phyloP scores from a whole-genome alignment of 2,113 vertebrate genomes.

The rabbit (Oryctolagus cuniculus) region DNA sequence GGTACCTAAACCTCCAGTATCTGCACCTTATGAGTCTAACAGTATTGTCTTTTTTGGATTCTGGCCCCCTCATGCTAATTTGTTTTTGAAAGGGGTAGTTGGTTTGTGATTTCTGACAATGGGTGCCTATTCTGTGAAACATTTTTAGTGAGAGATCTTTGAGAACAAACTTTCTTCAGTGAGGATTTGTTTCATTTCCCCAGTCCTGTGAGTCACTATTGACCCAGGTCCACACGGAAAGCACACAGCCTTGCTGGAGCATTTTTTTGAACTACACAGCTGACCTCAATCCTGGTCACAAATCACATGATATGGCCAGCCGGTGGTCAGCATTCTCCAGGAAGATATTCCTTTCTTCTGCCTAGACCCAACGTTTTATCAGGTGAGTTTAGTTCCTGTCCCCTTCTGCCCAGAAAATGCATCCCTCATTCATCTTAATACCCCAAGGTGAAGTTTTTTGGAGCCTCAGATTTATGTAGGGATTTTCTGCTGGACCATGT shows the following conservation, averaged over 20 bases:
- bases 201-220: not conserved
- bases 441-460: not conserved
- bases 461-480: not conserved
- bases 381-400: not conserved
- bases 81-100: not conserved
- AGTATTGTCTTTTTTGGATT: not conserved
- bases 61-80: not conserved
- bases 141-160: not conserved
- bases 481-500: not conserved
- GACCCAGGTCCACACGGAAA: not conserved
- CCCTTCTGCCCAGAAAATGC: not conserved
- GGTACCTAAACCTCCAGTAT: not conserved
- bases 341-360: not conserved
- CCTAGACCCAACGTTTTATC: not conserved
- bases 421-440: not conserved
- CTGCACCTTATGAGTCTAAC: not conserved
- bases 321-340: not conserved
- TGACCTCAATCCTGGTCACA: not conserved
- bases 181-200: not conserved
- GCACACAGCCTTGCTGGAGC: not conserved
- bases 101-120: not conserved
- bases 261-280: too few relatives aligned
- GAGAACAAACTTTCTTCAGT: not conserved
- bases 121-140: not conserved
- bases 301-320: not conserved